Evolutionary conservation across 2,113 vertebrate species (phyloP).

Genomic region (Nestor notabilis): DNA sequence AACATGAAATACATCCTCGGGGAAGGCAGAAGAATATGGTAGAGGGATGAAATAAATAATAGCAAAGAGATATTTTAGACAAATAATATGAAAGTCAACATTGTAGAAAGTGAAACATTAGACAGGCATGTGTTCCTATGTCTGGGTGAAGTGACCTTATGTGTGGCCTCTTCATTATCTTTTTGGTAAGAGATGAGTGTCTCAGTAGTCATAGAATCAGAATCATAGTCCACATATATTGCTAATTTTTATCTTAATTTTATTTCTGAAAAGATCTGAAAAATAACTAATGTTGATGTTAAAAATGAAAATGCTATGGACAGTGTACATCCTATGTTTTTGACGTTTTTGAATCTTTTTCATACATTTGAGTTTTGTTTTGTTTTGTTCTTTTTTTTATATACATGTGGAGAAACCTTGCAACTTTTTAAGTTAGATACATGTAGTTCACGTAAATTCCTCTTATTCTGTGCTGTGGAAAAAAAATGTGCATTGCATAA

Average conservation of each 20-base stretch:
- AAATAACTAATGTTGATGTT: neutral
- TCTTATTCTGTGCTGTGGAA: neutral
- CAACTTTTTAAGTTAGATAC: neutral
- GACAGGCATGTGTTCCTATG: neutral
- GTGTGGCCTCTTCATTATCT: neutral
- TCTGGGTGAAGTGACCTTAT: neutral
- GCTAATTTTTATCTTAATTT: neutral
- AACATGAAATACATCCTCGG: neutral
- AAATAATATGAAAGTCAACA: neutral
- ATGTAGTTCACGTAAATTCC: rapidly evolving
- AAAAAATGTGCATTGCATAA: neutral
- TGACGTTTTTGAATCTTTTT: neutral
- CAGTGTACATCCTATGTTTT: neutral
- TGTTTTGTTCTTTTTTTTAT: neutral
- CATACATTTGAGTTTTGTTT: neutral
- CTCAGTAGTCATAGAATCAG: too few species aligned
- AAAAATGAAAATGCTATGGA: neutral
- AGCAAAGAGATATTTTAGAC: neutral
- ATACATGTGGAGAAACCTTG: neutral
- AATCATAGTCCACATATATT: neutral
- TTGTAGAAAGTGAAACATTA: neutral
- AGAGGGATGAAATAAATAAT: neutral
- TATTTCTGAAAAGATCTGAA: neutral
- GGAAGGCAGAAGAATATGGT: neutral
- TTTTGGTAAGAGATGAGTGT: neutral